Evolutionary conservation across 2,888 invertebrate species (phyloP), one percentile per base, ranked within the genome.

Genomic region (Acleris sparsana): DNA sequence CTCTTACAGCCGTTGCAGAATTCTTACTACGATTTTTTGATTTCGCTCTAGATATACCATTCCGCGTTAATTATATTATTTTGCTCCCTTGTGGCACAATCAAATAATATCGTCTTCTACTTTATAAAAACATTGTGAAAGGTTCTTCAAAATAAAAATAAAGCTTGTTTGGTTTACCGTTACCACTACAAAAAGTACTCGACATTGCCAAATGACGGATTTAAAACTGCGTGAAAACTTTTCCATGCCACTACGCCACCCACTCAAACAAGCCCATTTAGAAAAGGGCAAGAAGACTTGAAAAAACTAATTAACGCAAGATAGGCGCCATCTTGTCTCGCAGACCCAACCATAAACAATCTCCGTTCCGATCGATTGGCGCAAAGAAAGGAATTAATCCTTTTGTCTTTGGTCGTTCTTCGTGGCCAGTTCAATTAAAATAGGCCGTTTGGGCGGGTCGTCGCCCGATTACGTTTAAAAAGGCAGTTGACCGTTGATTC

Each of bases 341-440:
- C 17, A 29, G n/a, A 6, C 62, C 60, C 25, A 60, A 59, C 64
- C 49, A 43, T 18, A 55, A 49, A 49, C 59, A 39, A 55, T 55
- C 43, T 43, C 33, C 60, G 64, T 60, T 59, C 49, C 64, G 64
- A 55, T 53, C 64, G 60, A 65, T 65, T 51, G 64, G 20, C 39
- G 25, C 55, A 57, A 57, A 57, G 57, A 57, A 60, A 60, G 33
- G 60, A 65, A 65, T 65, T 65, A 60, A 60, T 65, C 60, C 43
- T 59, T 65, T 65, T 65, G 64, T 65, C 60, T 65, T 51, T 55
- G 60, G 55, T 60, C 64, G 55, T 33, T 65, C 55, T 65, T 55
- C 60, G 64, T 65, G 60, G 60, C 59, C 64, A 64, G 53, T 55
- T 43, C 51, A 51, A 58, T 44, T 49, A 65, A 55, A 64, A 65